A percentile compares a stretch with the other conserved stretches of the same genome.
Evolutionary conservation across 2,888 invertebrate genomes (phyloP).

Genomic region (Dusona sp.): DNA sequence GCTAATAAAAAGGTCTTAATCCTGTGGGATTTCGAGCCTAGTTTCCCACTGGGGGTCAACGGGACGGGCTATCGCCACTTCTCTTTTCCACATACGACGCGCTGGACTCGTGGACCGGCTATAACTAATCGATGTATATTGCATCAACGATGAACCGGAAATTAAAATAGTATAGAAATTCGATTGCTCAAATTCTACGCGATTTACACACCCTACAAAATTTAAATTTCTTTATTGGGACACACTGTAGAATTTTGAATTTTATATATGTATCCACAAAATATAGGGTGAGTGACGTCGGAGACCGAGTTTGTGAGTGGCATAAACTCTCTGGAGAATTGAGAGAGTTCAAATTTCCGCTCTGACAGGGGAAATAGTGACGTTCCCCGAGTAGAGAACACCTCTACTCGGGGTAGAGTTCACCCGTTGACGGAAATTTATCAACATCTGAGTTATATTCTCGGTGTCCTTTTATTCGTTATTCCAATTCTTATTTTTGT

Average conservation of each 20-base stretch:
- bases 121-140: too few species aligned
- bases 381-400: too few species aligned
- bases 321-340: conserved; percentile 28
- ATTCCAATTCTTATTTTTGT: neutral
- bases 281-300: conserved; percentile 49
- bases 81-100: too few species aligned
- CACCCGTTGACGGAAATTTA: conserved; percentile 65
- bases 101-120: too few species aligned
- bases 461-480: neutral
- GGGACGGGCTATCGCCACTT: too few species aligned
- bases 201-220: neutral
- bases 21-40: too few species aligned
- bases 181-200: neutral
- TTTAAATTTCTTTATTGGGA: neutral
- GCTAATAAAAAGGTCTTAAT: too few species aligned
- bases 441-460: conserved; percentile 56
- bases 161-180: neutral
- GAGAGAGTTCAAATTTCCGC: conserved; percentile 60
- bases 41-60: too few species aligned
- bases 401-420: too few species aligned
- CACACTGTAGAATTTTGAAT: neutral
- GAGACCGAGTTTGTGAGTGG: conserved; percentile 41
- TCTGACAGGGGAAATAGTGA: conserved; percentile 46
- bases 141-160: neutral
- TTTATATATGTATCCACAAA: conserved; percentile 41